phyloP scores from a whole-genome alignment of 2,888 invertebrate genomes.

The Dyspetes luteomarginatus region DNA sequence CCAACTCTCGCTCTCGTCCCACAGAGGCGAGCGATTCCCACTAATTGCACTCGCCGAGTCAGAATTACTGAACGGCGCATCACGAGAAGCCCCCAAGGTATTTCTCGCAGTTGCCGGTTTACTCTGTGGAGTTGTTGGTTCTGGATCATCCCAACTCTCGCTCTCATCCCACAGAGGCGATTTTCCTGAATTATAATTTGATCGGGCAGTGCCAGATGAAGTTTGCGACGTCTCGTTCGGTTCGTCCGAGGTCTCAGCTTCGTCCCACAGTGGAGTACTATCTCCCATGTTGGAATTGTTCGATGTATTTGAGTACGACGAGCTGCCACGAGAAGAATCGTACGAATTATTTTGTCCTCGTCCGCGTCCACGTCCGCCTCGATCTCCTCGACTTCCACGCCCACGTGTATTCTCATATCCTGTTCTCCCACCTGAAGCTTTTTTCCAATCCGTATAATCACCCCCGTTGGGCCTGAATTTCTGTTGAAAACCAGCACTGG shows the following conservation, averaged over 20 bases:
- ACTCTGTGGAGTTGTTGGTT: background rate
- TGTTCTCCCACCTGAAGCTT: conserved; percentile 86
- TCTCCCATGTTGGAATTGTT: background rate
- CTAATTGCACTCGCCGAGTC: background rate
- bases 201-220: background rate
- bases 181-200: background rate
- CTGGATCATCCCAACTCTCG: background rate
- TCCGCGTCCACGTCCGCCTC: conserved; percentile 7
- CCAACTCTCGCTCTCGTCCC: conserved; percentile 18
- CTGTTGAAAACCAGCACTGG: conserved; percentile 74
- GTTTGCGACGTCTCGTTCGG: background rate
- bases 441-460: conserved; percentile 92
- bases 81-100: no score
- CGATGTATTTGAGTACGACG: background rate
- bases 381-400: conserved; percentile 2
- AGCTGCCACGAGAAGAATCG: background rate
- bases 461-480: conserved; percentile 80
- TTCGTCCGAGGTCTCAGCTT: background rate
- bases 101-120: no score
- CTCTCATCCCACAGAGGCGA: background rate
- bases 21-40: background rate
- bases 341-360: conserved; percentile 12
- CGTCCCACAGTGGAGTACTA: conserved; percentile 36
- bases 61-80: no score
- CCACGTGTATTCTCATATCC: conserved; percentile 84